Evolutionary conservation across 2,113 vertebrate species (phyloP).

Genomic region (Potamarius usumacintae): DNA sequence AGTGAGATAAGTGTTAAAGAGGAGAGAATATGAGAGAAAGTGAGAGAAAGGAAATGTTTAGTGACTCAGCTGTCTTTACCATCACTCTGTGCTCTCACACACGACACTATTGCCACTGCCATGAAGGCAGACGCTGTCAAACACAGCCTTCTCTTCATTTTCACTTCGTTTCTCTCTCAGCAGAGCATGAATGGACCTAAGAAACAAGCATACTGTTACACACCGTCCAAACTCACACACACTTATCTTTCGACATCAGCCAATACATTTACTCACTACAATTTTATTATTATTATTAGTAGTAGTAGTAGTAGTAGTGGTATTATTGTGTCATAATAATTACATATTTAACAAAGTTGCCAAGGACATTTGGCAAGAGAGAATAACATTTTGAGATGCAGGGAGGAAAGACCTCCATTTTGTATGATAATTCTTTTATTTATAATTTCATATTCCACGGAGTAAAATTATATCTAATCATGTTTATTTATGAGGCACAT

Average conservation of each 20-base stretch:
- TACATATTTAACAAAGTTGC: not conserved
- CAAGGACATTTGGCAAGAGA: not conserved
- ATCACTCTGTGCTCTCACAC: constrained; percentile 79
- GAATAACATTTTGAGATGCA: not conserved
- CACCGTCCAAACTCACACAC: not conserved
- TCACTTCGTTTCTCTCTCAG: constrained; percentile 74
- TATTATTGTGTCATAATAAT: no score
- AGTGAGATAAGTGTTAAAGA: not conserved
- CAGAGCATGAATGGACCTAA: constrained; percentile 85
- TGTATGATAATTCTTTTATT: not conserved
- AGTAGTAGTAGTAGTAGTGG: no score
- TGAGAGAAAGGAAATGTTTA: not conserved
- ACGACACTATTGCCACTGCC: constrained; percentile 79
- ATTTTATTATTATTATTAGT: not conserved
- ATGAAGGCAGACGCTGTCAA: constrained; percentile 76
- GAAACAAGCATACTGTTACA: constrained; percentile 51
- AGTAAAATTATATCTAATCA: not conserved
- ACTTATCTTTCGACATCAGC: not conserved
- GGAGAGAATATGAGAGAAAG: no score
- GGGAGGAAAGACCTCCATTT: no score
- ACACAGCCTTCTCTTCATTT: constrained; percentile 83
- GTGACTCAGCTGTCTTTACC: constrained; percentile 74
- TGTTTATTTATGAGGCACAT: not conserved
- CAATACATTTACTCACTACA: not conserved
- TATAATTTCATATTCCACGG: not conserved